Evolutionary conservation across 2,113 vertebrate species (phyloP), one percentile per base, ranked within the genome.

Genomic region (Xerus inauris): DNA sequence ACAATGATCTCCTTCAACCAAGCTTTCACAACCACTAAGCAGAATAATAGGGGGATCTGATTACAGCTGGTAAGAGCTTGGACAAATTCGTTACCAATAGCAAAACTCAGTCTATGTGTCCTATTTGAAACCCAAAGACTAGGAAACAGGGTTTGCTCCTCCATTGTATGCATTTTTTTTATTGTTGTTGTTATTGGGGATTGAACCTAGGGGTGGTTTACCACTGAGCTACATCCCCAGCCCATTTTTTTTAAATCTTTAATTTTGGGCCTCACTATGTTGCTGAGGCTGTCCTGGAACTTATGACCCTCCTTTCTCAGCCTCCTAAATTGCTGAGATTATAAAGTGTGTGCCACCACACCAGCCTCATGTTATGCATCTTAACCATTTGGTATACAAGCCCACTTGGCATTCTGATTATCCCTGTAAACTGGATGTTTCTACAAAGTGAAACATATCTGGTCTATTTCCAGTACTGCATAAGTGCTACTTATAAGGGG

Each of bases 381-480:
- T 75, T 90, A 81, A 42, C 42, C 4, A 22, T 49, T 87, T 77
- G 9, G 6, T 65, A 6, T 62, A 30, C 24, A 32, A 64, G 19
- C 51, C 79, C 45, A 54, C 75, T 81, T 80, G 73, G 32, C 28
- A 87, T 88, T 90, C 22, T 49, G 26, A n/a, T 35, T 47, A 57
- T 83, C 80, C 28, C 24, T 40, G 13, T 64, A 79, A 40, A 47
- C 11, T 5, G 19, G n/a, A 40, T 91, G 35, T 45, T 92, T 45
- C 51, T 88, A 76, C 92, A 97, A 95, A 96, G 65, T 14, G 35
- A 93, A 90, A 3, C 35, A 73, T 17, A 5, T 89, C 65, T 73
- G 40, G 1, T 83, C 22, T 90, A 42, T 85, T 94, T 92, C 72
- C 83, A 40, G 71, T 71, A 26, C 32, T 32, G 40, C 45, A 8